These are phyloP conservation scores for Lymantria monacha DNA, from an alignment of 2,888 invertebrate species.

Conservation along the genomic window DNA sequence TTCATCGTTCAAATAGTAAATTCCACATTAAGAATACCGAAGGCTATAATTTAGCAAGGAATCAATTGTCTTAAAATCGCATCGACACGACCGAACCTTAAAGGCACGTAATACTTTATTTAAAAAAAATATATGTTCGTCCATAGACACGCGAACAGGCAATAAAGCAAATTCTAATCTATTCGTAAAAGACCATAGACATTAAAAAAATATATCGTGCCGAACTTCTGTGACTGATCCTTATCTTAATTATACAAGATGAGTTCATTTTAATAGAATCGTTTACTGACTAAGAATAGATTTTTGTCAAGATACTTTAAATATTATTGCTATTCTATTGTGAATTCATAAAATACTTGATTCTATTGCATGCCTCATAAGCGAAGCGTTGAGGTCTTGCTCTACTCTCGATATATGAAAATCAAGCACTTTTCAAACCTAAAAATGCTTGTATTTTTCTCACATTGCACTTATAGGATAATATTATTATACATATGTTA, in stretches of 20 bases:
- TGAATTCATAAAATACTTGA: too few species aligned
- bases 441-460: too few species aligned
- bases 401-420: too few species aligned
- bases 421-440: too few species aligned
- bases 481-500: too few species aligned
- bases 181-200: constrained; percentile 42
- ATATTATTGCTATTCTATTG: too few species aligned
- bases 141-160: constrained; percentile 57
- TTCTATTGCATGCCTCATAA: too few species aligned
- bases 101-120: constrained; percentile 32
- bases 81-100: constrained; percentile 21
- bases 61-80: constrained; percentile 23
- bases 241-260: constrained; percentile 49
- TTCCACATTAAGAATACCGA: neutral
- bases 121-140: constrained; percentile 37
- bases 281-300: constrained; percentile 19
- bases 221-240: constrained; percentile 30
- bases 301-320: constrained; percentile 5
- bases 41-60: constrained; percentile 14
- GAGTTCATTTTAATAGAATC: constrained; percentile 31
- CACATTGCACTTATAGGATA: too few species aligned
- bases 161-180: constrained; percentile 60
- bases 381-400: too few species aligned
- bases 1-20: too few species aligned
- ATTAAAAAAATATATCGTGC: constrained; percentile 30